Conservation (phyloP, 2,797 vertebrate genomes). For the Gouania willdenowi region DNA sequence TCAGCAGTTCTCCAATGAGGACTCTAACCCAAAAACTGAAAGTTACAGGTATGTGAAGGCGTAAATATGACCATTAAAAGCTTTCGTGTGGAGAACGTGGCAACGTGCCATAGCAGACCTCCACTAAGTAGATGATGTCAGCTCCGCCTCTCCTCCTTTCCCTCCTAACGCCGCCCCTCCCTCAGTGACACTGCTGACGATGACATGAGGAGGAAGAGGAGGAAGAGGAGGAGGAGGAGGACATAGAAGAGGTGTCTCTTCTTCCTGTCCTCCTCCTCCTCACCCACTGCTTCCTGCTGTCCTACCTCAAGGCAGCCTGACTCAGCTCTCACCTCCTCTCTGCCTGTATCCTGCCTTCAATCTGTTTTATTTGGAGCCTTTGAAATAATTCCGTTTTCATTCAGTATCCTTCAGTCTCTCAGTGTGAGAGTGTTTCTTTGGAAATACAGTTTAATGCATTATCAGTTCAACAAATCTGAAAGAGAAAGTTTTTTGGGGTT, state of each 20-base stretch:
- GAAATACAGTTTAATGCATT: not conserved
- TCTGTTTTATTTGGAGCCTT: constrained; percentile 2
- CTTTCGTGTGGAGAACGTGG: constrained; percentile 6
- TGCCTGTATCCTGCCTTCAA: constrained; percentile 29
- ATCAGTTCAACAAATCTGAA: not conserved
- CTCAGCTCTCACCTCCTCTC: constrained; percentile 54
- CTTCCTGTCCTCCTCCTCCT: constrained; percentile 32
- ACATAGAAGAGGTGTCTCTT: constrained; percentile 50
- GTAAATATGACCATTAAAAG: constrained; percentile 1
- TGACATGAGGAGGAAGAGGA: constrained; percentile 50
- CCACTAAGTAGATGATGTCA: constrained; percentile 71
- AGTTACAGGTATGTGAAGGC: constrained; percentile 10
- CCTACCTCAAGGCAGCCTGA: constrained; percentile 47
- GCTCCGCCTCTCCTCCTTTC: constrained; percentile 57
- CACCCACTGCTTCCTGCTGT: constrained; percentile 62
- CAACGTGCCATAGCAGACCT: constrained; percentile 26
- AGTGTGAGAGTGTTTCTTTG: rapidly evolving
- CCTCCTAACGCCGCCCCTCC: constrained; percentile 52
- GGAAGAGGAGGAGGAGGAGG: constrained; percentile 58
- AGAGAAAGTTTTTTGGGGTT: no score
- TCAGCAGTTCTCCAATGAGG: constrained; percentile 1
- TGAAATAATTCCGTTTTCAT: not conserved
- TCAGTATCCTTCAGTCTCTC: not conserved
- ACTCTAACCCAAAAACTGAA: no score
- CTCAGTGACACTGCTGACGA: constrained; percentile 37